Evolutionary conservation across 1,140 invertebrate species (phyloP), one percentile per base, ranked within the genome.

Genomic region (Pararge aegeria): DNA sequence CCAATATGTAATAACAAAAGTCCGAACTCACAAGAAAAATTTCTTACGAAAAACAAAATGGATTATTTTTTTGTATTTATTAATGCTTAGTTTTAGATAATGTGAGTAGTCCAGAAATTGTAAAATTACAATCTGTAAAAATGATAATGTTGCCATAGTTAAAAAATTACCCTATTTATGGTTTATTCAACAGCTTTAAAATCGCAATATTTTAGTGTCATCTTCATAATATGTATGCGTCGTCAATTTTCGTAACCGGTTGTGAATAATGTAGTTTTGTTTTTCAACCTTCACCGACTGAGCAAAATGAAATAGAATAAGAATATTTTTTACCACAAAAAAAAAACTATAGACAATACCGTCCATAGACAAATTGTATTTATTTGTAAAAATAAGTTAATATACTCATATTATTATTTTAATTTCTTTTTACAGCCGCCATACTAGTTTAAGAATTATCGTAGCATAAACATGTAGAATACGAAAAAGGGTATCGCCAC

Each of bases 331-430:
- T 56, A 82, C 73, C 72, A 76, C 75, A 55, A 66, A 73, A 56
- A 73, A 65, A 72, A 73, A 69, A 77, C 73, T 73, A 77, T 78
- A 83, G 78, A 78, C 71, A 80, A 82, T 78, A 87, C 83, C 83
- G 83, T 84, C 83, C 83, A 84, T 73, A 84, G 76, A 78, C 74
- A 78, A 70, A 78, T 71, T 72, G 71, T 83, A 83, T 87, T 83
- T 87, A 83, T 83, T 83, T 86, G 73, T 77, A 80, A 70, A 76
- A 69, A 83, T 80, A 80, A 78, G 73, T 82, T 76, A 67, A 79
- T 76, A 77, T 83, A 81, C 77, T 84, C 71, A 72, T 20, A 65
- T 56, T 20, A 65, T 56, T 73, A 61, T 71, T 68, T 74, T 65
- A 57, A 65, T 70, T 75, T 68, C 64, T 61, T 64, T 69, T 70